These are phyloP conservation scores for Peromyscus attwateri DNA, from an alignment of 2,797 vertebrate genomes.

Conservation along the genomic window DNA sequence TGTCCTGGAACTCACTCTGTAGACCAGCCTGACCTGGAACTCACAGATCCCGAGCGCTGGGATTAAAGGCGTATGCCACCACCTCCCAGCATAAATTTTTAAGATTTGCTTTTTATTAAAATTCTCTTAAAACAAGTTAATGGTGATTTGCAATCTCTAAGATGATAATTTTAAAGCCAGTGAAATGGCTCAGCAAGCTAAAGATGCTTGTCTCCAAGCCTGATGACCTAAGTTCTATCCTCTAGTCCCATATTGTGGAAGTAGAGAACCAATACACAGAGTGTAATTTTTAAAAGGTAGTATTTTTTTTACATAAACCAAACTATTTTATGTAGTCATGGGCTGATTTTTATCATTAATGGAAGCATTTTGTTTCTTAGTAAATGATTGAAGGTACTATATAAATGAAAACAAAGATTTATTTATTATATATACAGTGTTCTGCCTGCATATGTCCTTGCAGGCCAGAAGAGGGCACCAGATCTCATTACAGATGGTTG, in stretches of 20 bases:
- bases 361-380: constrained; percentile 35
- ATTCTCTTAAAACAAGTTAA: background rate
- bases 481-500: no score
- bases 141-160: background rate
- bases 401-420: constrained; percentile 9
- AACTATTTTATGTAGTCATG: background rate
- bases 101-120: background rate
- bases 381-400: background rate
- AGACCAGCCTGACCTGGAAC: no score
- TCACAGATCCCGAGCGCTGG: no score
- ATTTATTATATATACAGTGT: no score
- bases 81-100: no score
- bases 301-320: constrained; percentile 9
- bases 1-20: no score
- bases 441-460: no score
- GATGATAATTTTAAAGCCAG: background rate
- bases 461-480: no score
- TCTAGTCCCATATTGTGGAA: background rate
- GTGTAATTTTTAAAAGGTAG: background rate
- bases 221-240: background rate
- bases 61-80: no score
- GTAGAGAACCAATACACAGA: background rate
- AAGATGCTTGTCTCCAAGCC: background rate
- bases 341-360: background rate
- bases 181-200: background rate